Percentiles rank a stretch among this genome's conserved stretches.
These are phyloP conservation scores for Fistularia commersonii DNA, from an alignment of 2,797 vertebrate genomes.

Conservation along the genomic window DNA sequence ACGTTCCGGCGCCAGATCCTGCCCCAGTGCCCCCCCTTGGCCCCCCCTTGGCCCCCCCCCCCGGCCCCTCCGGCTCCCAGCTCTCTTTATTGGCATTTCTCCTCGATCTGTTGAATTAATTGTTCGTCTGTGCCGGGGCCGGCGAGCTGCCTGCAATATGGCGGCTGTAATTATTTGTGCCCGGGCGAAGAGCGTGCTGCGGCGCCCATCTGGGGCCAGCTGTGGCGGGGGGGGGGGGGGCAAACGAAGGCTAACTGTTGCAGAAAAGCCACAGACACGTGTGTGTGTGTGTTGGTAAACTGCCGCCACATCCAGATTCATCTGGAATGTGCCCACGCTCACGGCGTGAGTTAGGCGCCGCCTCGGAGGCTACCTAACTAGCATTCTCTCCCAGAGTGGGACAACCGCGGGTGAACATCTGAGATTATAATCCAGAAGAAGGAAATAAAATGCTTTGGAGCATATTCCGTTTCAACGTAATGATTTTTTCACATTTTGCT, in stretches of 20 bases:
- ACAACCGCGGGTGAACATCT: too few relatives aligned
- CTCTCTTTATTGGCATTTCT: constrained; percentile 71
- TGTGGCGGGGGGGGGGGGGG: constrained; percentile 19
- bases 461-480: too few relatives aligned
- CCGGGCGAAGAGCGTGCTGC: constrained; percentile 45
- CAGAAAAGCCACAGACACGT: constrained; percentile 19
- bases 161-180: constrained; percentile 71
- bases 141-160: constrained; percentile 63
- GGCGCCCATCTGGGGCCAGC: constrained; percentile 47
- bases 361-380: too few relatives aligned
- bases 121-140: constrained; percentile 70
- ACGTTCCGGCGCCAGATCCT: constrained; percentile 47
- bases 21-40: constrained; percentile 4
- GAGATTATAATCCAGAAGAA: too few relatives aligned
- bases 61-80: constrained; percentile 54
- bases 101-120: constrained; percentile 75
- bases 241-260: constrained; percentile 66
- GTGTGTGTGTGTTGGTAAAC: too few relatives aligned
- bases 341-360: too few relatives aligned
- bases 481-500: too few relatives aligned
- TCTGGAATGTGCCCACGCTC: too few relatives aligned
- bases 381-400: too few relatives aligned
- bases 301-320: constrained; percentile 1
- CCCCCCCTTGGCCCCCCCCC: constrained; percentile 21
- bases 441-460: too few relatives aligned